Percentiles rank a stretch among this genome's conserved stretches.
These are phyloP conservation scores for Amblyornis subalaris DNA, from an alignment of 2,113 vertebrate species.

Conservation along the genomic window DNA sequence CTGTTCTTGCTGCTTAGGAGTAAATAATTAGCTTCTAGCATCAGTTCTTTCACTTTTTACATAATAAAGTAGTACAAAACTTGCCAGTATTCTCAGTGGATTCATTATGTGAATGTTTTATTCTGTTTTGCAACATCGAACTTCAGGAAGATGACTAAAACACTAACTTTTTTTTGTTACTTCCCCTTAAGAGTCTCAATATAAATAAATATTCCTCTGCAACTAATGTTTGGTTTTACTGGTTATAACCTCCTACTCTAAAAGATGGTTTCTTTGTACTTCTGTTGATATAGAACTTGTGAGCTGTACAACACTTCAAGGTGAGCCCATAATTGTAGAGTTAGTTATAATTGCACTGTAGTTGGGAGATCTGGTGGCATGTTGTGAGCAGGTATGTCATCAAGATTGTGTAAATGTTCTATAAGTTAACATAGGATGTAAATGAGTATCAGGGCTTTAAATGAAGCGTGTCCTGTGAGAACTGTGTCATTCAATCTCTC, in stretches of 20 bases:
- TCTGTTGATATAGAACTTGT: accelerated
- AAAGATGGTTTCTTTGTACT: background rate
- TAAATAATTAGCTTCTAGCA: background rate
- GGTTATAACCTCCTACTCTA: background rate
- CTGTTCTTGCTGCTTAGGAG: background rate
- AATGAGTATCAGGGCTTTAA: background rate
- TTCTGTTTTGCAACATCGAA: background rate
- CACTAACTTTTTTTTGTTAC: background rate
- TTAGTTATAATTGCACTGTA: background rate
- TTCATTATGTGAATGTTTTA: background rate
- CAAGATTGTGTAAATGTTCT: background rate
- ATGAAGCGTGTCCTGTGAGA: accelerated
- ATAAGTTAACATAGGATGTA: background rate
- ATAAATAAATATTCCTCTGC: background rate
- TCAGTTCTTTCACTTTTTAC: background rate
- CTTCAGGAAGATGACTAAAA: background rate
- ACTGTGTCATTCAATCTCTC: background rate
- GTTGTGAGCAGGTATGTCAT: background rate
- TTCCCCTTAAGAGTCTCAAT: background rate
- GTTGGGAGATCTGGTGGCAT: background rate
- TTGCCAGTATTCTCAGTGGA: background rate
- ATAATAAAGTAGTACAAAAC: background rate
- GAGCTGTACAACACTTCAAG: background rate
- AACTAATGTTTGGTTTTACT: background rate
- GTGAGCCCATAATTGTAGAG: background rate